These are phyloP conservation scores for Esox niger DNA, from an alignment of 2,113 vertebrate species.

Conservation along the genomic window DNA sequence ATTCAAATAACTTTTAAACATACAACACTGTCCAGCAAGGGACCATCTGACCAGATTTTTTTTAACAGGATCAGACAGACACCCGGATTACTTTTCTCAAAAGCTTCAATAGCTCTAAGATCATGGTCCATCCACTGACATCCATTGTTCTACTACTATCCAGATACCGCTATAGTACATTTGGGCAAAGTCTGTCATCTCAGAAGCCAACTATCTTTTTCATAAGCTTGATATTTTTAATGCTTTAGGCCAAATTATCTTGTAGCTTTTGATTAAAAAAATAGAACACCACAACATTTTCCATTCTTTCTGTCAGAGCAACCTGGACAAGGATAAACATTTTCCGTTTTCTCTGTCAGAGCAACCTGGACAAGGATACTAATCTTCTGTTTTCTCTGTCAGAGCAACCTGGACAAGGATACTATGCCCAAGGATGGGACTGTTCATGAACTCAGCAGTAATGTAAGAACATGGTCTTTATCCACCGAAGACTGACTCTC, in stretches of 20 bases:
- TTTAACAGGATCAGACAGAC: background rate
- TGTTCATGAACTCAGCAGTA: constrained; percentile 82
- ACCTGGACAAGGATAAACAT: too few relatives aligned
- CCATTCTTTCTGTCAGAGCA: too few relatives aligned
- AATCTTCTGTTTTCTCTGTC: background rate
- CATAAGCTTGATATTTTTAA: too few relatives aligned
- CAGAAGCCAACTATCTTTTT: too few relatives aligned
- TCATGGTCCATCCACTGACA: background rate
- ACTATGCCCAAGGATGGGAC: constrained; percentile 87
- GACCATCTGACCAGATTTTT: background rate
- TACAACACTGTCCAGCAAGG: background rate
- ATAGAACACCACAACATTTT: background rate
- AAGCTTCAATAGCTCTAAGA: too few relatives aligned
- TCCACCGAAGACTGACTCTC: too few relatives aligned
- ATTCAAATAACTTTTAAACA: background rate
- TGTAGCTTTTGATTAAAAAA: background rate
- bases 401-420: constrained; percentile 84
- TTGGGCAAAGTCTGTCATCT: too few relatives aligned
- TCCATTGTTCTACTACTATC: too few relatives aligned
- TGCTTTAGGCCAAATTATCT: too few relatives aligned
- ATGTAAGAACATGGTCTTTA: constrained; percentile 52
- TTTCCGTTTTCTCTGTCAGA: constrained; percentile 1
- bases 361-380: too few relatives aligned
- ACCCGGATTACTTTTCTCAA: background rate
- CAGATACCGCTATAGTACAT: too few relatives aligned